A percentile compares a stretch with the other conserved stretches of the same genome.
Evolutionary conservation across 1,140 invertebrate species (phyloP).

Genomic region (Aleiodes sp.): DNA sequence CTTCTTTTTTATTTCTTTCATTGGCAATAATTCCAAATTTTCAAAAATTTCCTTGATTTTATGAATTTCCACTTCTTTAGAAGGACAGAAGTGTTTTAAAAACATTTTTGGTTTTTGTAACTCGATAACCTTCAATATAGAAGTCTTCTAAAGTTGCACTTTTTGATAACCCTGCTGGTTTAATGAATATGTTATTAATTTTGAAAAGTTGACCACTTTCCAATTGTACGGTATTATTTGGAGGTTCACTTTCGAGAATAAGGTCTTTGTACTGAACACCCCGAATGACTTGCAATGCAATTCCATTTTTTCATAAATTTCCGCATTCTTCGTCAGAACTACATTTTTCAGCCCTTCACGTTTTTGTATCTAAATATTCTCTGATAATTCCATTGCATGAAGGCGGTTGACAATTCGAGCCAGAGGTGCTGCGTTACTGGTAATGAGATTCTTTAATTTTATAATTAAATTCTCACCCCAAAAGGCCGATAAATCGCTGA

Average conservation of each 20-base stretch:
- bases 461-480: background rate
- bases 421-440: background rate
- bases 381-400: background rate
- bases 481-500: background rate
- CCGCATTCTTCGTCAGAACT: background rate
- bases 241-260: background rate
- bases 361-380: background rate
- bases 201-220: background rate
- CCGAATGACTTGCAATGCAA: background rate
- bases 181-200: background rate
- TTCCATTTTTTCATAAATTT: background rate
- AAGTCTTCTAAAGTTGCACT: background rate
- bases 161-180: background rate
- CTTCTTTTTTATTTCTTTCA: background rate
- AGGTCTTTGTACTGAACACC: background rate
- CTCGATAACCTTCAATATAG: background rate
- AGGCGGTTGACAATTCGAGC: background rate
- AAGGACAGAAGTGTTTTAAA: background rate
- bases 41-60: background rate
- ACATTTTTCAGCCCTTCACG: background rate
- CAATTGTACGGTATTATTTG: background rate
- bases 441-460: background rate
- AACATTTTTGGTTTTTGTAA: background rate
- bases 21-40: background rate
- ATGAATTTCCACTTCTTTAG: background rate